phyloP scores from a whole-genome alignment of 2,113 vertebrate genomes.

The Regulus satrapa region DNA sequence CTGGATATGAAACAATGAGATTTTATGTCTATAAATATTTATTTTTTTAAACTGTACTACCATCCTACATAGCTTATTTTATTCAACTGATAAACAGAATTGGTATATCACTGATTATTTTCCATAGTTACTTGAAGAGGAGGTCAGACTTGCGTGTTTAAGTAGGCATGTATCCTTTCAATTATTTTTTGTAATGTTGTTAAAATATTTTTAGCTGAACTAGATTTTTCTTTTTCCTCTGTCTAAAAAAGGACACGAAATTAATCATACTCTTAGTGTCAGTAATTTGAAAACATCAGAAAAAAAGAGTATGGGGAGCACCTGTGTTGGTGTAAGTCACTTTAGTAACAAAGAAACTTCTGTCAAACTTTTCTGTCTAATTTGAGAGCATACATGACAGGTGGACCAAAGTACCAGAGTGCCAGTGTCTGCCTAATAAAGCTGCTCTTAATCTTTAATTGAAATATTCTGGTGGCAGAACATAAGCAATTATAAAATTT shows the following conservation, averaged over 20 bases:
- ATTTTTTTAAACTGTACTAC: neutral
- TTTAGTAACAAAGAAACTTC: neutral
- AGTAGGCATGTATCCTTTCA: neutral
- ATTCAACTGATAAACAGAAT: neutral
- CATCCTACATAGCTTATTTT: neutral
- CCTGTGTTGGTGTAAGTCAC: neutral
- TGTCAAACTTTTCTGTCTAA: neutral
- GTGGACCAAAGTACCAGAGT: neutral
- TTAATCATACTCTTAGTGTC: neutral
- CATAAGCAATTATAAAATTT: neutral
- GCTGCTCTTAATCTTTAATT: neutral
- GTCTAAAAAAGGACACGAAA: neutral
- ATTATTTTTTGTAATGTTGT: neutral
- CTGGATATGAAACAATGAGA: neutral
- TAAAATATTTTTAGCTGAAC: neutral
- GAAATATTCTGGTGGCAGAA: neutral
- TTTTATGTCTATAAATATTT: neutral
- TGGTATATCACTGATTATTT: neutral
- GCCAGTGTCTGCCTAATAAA: neutral
- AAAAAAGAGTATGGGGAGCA: neutral
- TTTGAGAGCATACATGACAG: neutral
- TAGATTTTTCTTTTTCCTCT: neutral
- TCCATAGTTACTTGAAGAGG: neutral
- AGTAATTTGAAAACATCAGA: neutral
- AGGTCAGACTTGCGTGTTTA: neutral